Evolutionary conservation across 1,140 invertebrate genomes (phyloP), one percentile per base, ranked within the genome.

Genomic region (Heliconius hewitsoni): DNA sequence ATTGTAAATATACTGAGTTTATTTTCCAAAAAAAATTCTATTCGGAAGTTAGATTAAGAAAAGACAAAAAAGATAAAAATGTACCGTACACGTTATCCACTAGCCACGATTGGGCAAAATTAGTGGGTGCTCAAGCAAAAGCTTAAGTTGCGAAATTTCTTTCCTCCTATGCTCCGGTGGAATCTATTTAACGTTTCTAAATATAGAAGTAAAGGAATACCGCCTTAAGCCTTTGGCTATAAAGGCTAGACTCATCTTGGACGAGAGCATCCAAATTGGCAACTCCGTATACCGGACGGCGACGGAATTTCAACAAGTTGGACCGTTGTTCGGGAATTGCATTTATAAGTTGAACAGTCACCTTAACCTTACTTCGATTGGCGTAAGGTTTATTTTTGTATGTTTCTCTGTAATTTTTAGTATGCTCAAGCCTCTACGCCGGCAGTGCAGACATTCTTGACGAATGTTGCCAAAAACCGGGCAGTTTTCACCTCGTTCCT

Each of bases 231-330:
- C 66, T 81, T 39, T 50, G 16, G 74, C 60, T 71, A 85, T 86
- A 90, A 88, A 85, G 84, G 82, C 81, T 83, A 85, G 78, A 77
- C 71, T 70, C 50, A 34, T 57, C 79, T 83, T 74, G 76, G 83
- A 82, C 82, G 60, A 77, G 80, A 55, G 73, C 78, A 80, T 82
- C 74, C 84, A 89, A 92, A 86, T 91, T 90, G 89, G 88, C 84
- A 83, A 84, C 83, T 85, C 78, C 85, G 85, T 87, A 84, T 83
- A 86, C 85, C 88, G 87, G 86, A 86, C 85, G 87, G 83, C 85
- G 88, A 87, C 88, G 90, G 92, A 94, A 94, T 94, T 93, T 92
- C 92, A 94, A 88, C 91, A 93, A 94, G 92, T 92, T 89, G 86
- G 87, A 86, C 85, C 86, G 87, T 87, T 85, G 86, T 86, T 87